phyloP scores from a whole-genome alignment of 2,113 vertebrate species.

The Tauraco erythrolophus region DNA sequence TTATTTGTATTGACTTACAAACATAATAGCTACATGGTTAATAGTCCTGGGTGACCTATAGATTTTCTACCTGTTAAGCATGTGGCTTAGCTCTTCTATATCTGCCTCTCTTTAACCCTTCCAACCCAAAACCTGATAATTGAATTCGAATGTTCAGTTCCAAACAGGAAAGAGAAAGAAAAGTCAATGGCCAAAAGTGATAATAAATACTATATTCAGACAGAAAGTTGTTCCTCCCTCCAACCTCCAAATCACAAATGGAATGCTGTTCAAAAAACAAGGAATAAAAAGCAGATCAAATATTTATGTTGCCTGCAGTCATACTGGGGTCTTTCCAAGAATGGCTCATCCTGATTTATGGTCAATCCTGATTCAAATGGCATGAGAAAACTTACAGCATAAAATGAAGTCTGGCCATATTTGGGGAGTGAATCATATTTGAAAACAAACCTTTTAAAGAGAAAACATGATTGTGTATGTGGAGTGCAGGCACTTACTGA shows the following conservation, averaged over 20 bases:
- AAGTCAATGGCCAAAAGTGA: background rate
- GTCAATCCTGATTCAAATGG: background rate
- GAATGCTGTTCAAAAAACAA: background rate
- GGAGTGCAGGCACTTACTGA: background rate
- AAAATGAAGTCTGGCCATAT: background rate
- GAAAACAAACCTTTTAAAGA: background rate
- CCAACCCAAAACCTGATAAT: background rate
- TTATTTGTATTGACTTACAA: background rate
- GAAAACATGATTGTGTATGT: background rate
- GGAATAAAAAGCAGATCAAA: slow-evolving; percentile 37
- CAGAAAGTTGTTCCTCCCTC: background rate
- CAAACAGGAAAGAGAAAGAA: background rate
- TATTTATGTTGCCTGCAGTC: slow-evolving; percentile 66
- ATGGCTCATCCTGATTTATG: background rate
- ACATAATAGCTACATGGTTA: background rate
- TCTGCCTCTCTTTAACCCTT: background rate
- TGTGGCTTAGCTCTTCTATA: background rate
- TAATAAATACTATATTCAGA: background rate
- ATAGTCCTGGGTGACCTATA: background rate
- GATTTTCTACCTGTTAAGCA: background rate
- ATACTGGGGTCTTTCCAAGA: slow-evolving; percentile 24
- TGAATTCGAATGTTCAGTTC: background rate
- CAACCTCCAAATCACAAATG: background rate
- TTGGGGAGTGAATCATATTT: background rate
- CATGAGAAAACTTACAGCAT: slow-evolving; percentile 2